Conservation (phyloP, 2,113 vertebrate species). For the Pogonocichla stellata region DNA sequence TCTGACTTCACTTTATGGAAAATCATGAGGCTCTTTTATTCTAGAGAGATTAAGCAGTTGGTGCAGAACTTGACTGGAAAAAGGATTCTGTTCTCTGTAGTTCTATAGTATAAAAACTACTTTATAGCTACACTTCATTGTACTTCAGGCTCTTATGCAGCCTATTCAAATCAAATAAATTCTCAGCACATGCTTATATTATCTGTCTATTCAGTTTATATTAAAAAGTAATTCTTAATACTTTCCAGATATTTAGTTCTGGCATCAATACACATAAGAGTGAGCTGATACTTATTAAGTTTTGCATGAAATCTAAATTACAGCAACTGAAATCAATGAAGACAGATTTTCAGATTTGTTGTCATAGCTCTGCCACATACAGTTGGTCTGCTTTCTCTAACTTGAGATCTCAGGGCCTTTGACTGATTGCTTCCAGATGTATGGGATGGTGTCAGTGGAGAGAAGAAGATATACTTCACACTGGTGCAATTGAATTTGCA, state of each 20-base stretch:
- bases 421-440: background rate
- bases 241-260: background rate
- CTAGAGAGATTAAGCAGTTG: background rate
- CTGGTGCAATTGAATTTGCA: background rate
- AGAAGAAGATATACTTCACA: background rate
- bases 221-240: background rate
- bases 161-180: background rate
- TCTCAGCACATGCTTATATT: background rate
- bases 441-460: background rate
- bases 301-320: background rate
- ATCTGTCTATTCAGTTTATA: background rate
- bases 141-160: background rate
- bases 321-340: background rate
- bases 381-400: background rate
- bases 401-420: background rate
- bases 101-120: background rate
- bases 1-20: background rate
- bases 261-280: background rate
- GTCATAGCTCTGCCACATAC: background rate
- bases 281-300: background rate
- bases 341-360: background rate
- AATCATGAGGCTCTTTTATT: background rate
- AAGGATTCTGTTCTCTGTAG: background rate
- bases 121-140: background rate
- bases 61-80: background rate